phyloP scores from a whole-genome alignment of 1,140 invertebrate species.

The Harlomillsia oculata region DNA sequence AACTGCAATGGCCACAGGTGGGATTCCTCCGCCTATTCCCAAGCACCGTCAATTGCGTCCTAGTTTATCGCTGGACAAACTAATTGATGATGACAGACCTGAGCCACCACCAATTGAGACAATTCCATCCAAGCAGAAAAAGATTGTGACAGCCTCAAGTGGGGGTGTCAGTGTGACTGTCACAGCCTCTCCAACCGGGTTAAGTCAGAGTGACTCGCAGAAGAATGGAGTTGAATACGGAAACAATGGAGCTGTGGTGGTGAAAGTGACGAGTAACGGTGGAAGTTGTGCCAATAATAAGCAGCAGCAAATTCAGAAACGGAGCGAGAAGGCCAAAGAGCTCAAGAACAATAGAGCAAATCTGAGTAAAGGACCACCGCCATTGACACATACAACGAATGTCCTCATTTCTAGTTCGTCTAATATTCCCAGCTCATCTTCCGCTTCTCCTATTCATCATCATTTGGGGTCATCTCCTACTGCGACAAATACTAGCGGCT shows the following conservation, averaged over 20 bases:
- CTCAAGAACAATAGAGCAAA: not conserved
- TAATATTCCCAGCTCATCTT: constrained; percentile 8
- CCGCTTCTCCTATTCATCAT: not conserved
- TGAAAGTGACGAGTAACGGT: constrained; percentile 5
- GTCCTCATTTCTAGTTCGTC: constrained; percentile 12
- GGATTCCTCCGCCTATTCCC: constrained; percentile 32
- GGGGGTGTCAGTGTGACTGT: not conserved
- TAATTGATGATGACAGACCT: constrained; percentile 49
- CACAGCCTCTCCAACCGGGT: constrained; percentile 38
- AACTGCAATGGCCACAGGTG: constrained; percentile 11
- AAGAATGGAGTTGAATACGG: not conserved
- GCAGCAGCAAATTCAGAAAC: not conserved
- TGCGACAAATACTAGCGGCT: constrained; percentile 3
- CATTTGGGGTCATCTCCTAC: not conserved
- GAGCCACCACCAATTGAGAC: constrained; percentile 83
- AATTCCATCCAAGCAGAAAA: constrained; percentile 67
- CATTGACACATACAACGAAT: constrained; percentile 4
- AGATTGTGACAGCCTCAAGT: constrained; percentile 41
- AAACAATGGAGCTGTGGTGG: no score
- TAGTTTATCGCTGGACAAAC: constrained; percentile 1
- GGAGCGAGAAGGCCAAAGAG: no score
- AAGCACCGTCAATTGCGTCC: constrained; percentile 7
- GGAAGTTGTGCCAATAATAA: constrained; percentile 9
- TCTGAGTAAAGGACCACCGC: not conserved
- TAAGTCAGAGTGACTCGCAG: not conserved